Evolutionary conservation across 2,113 vertebrate species (phyloP).

Genomic region (Nycticorax nycticorax): DNA sequence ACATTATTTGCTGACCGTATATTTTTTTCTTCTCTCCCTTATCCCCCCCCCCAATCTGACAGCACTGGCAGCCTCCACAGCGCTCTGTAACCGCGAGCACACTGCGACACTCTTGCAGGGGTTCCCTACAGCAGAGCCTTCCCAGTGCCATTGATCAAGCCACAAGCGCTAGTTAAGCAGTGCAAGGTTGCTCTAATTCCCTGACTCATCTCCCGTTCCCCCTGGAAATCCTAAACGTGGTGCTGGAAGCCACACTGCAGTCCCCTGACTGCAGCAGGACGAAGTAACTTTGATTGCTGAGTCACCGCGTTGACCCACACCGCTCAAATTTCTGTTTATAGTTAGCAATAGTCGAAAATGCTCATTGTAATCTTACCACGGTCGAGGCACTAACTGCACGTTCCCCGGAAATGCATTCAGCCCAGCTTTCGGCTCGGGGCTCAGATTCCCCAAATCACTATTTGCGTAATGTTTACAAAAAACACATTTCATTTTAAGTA

Average conservation of each 20-base stretch:
- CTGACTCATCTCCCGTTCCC: slow-evolving; percentile 64
- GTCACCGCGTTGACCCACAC: slow-evolving; percentile 29
- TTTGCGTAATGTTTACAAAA: background rate
- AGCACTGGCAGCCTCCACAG: background rate
- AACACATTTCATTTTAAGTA: slow-evolving; percentile 12
- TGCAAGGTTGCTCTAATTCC: slow-evolving; percentile 59
- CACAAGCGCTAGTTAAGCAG: slow-evolving; percentile 42
- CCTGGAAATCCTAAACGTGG: slow-evolving; percentile 47
- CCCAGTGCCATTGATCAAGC: slow-evolving; percentile 60
- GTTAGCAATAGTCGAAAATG: background rate
- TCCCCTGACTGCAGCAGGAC: slow-evolving; percentile 44
- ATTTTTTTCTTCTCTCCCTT: background rate
- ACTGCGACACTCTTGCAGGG: slow-evolving; percentile 66
- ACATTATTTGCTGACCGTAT: background rate
- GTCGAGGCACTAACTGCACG: background rate
- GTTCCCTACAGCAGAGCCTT: slow-evolving; percentile 54
- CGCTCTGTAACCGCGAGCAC: background rate
- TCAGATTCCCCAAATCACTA: slow-evolving; percentile 18
- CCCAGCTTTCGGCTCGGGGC: background rate
- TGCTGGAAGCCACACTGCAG: slow-evolving; percentile 53
- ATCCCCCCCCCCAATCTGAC: background rate
- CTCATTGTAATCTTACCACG: background rate
- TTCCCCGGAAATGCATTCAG: background rate
- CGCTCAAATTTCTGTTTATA: slow-evolving; percentile 9
- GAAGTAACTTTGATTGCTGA: slow-evolving; percentile 45